phyloP scores from a whole-genome alignment of 2,888 invertebrate genomes.

The Boloria selene region DNA sequence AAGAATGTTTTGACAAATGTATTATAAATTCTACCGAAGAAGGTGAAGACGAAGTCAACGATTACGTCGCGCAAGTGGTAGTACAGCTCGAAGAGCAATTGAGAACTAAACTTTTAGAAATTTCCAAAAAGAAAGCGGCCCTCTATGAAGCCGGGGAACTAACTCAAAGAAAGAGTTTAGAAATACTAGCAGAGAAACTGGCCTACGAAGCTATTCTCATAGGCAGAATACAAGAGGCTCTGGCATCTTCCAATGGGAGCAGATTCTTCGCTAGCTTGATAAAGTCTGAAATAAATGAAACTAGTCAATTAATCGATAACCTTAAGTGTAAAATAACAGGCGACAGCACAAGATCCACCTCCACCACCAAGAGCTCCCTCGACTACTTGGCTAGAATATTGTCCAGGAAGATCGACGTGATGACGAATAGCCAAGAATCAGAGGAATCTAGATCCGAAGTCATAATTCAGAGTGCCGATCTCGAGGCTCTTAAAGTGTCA shows the following conservation, averaged over 20 bases:
- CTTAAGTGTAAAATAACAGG: slow-evolving; percentile 86
- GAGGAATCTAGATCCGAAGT: slow-evolving; percentile 60
- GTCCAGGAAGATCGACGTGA: slow-evolving; percentile 85
- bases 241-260: slow-evolving; percentile 81
- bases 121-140: slow-evolving; percentile 85
- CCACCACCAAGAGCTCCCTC: slow-evolving; percentile 74
- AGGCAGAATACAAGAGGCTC: slow-evolving; percentile 86
- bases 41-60: slow-evolving; percentile 59
- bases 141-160: slow-evolving; percentile 86
- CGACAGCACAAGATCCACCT: slow-evolving; percentile 63
- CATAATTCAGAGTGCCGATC: slow-evolving; percentile 71
- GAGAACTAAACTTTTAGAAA: slow-evolving; percentile 85
- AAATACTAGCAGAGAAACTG: slow-evolving; percentile 89
- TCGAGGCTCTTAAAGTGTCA: slow-evolving; percentile 76
- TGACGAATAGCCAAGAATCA: slow-evolving; percentile 56
- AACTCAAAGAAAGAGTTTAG: slow-evolving; percentile 85
- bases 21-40: slow-evolving; percentile 75
- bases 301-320: slow-evolving; percentile 88
- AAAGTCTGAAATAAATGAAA: slow-evolving; percentile 87
- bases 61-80: slow-evolving; percentile 83
- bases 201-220: slow-evolving; percentile 90
- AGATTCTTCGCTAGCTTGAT: slow-evolving; percentile 84
- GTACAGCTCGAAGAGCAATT: slow-evolving; percentile 86
- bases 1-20: slow-evolving; percentile 83
- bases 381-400: slow-evolving; percentile 89